Evolutionary conservation across 2,888 invertebrate species (phyloP), one percentile per base, ranked within the genome.

Genomic region (Dasysyrphus albostriatus): DNA sequence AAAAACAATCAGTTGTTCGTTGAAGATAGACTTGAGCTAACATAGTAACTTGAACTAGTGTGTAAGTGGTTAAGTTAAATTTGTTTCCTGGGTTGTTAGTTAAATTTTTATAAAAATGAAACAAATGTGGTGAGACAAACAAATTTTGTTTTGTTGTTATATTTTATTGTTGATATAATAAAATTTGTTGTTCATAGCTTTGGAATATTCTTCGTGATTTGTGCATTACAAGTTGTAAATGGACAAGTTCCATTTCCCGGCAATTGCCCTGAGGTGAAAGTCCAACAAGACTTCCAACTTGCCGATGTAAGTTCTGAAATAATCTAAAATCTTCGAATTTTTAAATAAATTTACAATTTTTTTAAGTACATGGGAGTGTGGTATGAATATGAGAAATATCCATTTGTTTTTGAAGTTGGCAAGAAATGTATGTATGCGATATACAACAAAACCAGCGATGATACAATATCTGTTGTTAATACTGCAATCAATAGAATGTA

Each of bases 361-460:
- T 77, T 89, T 63, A 81, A 96, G 96, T 96, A 96, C 90, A 90
- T 95, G 90, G 97, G 97, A 51, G 94, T 94, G 89, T 97, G 97
- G 97, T 97, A 95, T 90, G 97, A 97, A 91, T 94, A 94, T 19
- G 95, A 96, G 89, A 95, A 95, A 89, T 97, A 96, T 91, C 96
- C 96, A 89, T 95, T 95, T 56, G 90, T 96, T n/a, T 96, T 96
- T 91, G 95, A 97, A 91, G 91, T 95, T 9, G 96, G 95, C 5
- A 96, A 96, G 39, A 95, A 95, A 90, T 97, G 97, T 90, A 95
- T 96, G 70, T 95, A 95, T 3, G 96, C 96, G 0, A 94, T 94
- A 80, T 96, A 96, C 91, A 91, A 90, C 87, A 89, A 89, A 84
- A 92, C 90, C 89, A 93, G 91, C 89, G 94, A 93, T 63, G 93